A percentile compares a stretch with the other conserved stretches of the same genome.
Evolutionary conservation across 2,797 vertebrate genomes (phyloP).

Genomic region (Anableps anableps): DNA sequence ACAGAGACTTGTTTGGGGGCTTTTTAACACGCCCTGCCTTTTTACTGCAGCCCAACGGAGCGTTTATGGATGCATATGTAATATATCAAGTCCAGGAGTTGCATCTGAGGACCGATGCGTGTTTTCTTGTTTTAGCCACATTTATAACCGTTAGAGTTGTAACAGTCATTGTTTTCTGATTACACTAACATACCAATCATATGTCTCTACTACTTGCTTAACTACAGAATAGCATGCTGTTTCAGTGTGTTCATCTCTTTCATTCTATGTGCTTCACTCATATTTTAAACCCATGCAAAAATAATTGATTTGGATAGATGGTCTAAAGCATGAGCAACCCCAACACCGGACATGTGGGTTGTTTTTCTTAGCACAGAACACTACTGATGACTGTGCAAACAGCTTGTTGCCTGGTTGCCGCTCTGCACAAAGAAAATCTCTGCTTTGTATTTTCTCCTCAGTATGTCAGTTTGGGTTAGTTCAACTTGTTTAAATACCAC

Average conservation of each 20-base stretch:
- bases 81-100: not conserved
- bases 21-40: conserved; percentile 42
- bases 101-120: not conserved
- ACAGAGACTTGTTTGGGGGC: conserved; percentile 21
- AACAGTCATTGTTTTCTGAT: not conserved
- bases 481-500: conserved; percentile 4
- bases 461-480: conserved; percentile 24
- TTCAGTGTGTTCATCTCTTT: not conserved
- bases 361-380: conserved; percentile 8
- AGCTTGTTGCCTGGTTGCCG: conserved; percentile 27
- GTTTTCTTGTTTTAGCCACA: not conserved
- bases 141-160: not conserved
- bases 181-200: not conserved
- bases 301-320: not conserved
- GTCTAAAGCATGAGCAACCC: too few relatives aligned
- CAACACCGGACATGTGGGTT: not conserved
- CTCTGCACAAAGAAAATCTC: conserved; percentile 12
- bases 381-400: conserved; percentile 45
- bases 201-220: too few relatives aligned
- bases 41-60: not conserved
- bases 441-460: conserved; percentile 28
- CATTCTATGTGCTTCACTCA: not conserved
- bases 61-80: not conserved
- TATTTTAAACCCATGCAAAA: not conserved
- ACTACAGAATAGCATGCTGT: not conserved